These are phyloP conservation scores for Pongo pygmaeus DNA, from an alignment of 2,113 vertebrate genomes.

Conservation along the genomic window DNA sequence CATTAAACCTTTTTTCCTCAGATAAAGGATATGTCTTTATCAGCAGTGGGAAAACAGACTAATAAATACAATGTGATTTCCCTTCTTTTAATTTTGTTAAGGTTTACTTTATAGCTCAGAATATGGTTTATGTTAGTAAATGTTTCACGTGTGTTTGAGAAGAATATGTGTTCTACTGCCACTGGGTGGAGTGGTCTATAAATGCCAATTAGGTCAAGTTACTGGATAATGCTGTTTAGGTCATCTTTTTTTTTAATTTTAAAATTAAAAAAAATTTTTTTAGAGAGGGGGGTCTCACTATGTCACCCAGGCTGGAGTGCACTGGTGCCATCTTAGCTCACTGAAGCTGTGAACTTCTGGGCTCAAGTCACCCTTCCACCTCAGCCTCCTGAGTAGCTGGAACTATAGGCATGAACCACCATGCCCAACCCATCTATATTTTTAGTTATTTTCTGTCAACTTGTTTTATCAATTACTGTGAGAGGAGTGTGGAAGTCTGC, in stretches of 20 bases:
- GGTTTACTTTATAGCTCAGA: background rate
- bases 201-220: background rate
- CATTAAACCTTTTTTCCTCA: too few species aligned
- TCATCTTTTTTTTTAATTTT: background rate
- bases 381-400: too few species aligned
- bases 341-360: too few species aligned
- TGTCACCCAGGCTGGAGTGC: too few species aligned
- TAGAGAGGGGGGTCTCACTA: too few species aligned
- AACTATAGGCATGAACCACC: too few species aligned
- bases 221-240: background rate
- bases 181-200: background rate
- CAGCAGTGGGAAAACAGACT: too few species aligned
- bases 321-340: too few species aligned
- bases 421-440: too few species aligned
- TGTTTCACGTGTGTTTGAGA: background rate
- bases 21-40: too few species aligned
- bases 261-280: too few species aligned
- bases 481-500: background rate
- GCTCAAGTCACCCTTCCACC: too few species aligned
- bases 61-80: background rate
- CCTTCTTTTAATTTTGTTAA: background rate
- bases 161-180: background rate
- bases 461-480: background rate
- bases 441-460: background rate
- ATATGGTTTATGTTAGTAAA: background rate